A percentile compares a stretch with the other conserved stretches of the same genome.
phyloP scores from a whole-genome alignment of 2,888 invertebrate genomes.

The Carterocephalus palaemon region DNA sequence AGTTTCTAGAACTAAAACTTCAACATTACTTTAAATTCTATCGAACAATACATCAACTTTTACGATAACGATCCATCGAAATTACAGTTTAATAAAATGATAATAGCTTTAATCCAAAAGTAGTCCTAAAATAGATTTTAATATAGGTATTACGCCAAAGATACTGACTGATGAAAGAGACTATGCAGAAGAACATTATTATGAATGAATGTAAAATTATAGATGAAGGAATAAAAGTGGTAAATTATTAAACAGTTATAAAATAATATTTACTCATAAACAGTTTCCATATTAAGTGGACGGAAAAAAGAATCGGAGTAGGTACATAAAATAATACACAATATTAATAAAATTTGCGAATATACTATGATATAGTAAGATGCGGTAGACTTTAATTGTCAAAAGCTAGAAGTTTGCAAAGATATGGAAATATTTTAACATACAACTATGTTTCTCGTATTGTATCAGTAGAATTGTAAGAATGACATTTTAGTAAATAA shows the following conservation, averaged over 20 bases:
- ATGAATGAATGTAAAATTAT: slow-evolving; percentile 29
- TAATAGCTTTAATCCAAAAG: slow-evolving; percentile 27
- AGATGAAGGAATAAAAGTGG: no score
- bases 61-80: slow-evolving; percentile 30
- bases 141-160: slow-evolving; percentile 25
- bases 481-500: slow-evolving; percentile 38
- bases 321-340: no score
- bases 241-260: slow-evolving; percentile 4
- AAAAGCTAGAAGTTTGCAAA: no score
- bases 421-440: no score
- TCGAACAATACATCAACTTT: no score
- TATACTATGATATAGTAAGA: slow-evolving; percentile 1
- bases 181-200: slow-evolving; percentile 41
- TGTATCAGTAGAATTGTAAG: slow-evolving; percentile 21
- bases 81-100: slow-evolving; percentile 34
- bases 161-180: slow-evolving; percentile 52
- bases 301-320: no score
- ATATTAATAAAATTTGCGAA: no score
- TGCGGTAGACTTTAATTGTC: no score
- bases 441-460: background rate
- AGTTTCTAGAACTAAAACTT: no score
- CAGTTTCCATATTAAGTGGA: no score
- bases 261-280: no score
- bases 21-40: no score
- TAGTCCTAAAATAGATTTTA: slow-evolving; percentile 47